Percentiles rank a stretch among this genome's conserved stretches.
Evolutionary conservation across 2,797 vertebrate species (phyloP).

Genomic region (Harpagifer antarcticus): DNA sequence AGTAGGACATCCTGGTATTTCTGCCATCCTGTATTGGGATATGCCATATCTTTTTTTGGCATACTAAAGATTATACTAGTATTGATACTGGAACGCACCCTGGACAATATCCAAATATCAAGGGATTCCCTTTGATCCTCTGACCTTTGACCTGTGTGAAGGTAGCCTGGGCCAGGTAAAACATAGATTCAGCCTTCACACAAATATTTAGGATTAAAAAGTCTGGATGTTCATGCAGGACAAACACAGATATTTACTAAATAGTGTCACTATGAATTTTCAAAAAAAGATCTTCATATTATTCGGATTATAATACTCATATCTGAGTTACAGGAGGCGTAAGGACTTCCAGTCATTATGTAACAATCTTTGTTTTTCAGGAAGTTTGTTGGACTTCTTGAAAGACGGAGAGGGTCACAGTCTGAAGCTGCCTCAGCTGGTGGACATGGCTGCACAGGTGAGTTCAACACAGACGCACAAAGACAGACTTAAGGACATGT

Average conservation of each 20-base stretch:
- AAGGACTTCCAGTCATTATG: constrained; percentile 7
- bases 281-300: background rate
- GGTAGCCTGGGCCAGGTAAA: constrained; percentile 7
- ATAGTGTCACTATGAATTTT: background rate
- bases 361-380: constrained; percentile 71
- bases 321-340: background rate
- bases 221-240: background rate
- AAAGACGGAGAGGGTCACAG: constrained; percentile 90
- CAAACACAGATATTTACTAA: background rate
- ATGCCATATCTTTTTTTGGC: no score
- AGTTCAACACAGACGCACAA: constrained; percentile 7
- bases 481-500: background rate
- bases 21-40: no score
- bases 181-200: constrained; percentile 12
- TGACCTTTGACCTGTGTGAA: constrained; percentile 33
- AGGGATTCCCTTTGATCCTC: constrained; percentile 23
- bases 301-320: background rate
- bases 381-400: constrained; percentile 95
- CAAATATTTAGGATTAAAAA: constrained; percentile 12
- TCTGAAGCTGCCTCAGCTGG: constrained; percentile 93
- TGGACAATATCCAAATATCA: background rate
- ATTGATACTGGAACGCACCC: no score
- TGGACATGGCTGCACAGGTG: constrained; percentile 98
- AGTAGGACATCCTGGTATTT: no score
- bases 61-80: no score